A percentile compares a stretch with the other conserved stretches of the same genome.
phyloP scores from a whole-genome alignment of 2,888 invertebrate genomes.

The Andrena praecox region DNA sequence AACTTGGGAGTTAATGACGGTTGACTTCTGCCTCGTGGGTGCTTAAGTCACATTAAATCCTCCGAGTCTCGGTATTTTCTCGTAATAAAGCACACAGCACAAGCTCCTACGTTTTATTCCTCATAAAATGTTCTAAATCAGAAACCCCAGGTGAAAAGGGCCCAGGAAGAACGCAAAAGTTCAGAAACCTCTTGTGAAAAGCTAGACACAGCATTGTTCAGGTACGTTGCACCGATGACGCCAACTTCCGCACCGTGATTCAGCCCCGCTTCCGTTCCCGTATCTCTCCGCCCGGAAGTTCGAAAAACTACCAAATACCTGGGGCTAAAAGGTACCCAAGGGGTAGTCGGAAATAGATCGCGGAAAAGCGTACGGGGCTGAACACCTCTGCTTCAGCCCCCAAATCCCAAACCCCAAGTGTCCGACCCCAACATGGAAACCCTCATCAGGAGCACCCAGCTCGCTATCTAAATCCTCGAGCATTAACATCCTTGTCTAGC shows the following conservation, averaged over 20 bases:
- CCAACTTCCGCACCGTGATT: slow-evolving; percentile 66
- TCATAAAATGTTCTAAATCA: too few relatives aligned
- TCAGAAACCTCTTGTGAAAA: slow-evolving; percentile 20
- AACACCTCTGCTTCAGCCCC: neutral
- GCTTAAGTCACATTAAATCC: too few relatives aligned
- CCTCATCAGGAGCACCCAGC: neutral
- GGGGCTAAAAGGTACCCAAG: slow-evolving; percentile 10
- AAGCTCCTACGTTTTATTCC: too few relatives aligned
- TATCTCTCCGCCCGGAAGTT: slow-evolving; percentile 51
- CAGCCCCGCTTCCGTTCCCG: slow-evolving; percentile 61
- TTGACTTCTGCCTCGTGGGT: too few relatives aligned
- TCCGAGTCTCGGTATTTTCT: too few relatives aligned
- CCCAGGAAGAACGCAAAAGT: neutral
- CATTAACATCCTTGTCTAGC: neutral
- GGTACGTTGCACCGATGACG: slow-evolving; percentile 52
- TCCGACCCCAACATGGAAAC: neutral
- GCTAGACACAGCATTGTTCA: slow-evolving; percentile 24
- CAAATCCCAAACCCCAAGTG: neutral
- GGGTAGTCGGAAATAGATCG: slow-evolving; percentile 8
- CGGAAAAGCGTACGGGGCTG: neutral
- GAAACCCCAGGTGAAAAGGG: neutral
- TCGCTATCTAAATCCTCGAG: slow-evolving; percentile 1
- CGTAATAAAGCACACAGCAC: too few relatives aligned
- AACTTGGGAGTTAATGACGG: too few relatives aligned
- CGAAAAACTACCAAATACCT: slow-evolving; percentile 35